Conservation (phyloP, 2,113 vertebrate genomes). For the Lethenteron reissneri region DNA sequence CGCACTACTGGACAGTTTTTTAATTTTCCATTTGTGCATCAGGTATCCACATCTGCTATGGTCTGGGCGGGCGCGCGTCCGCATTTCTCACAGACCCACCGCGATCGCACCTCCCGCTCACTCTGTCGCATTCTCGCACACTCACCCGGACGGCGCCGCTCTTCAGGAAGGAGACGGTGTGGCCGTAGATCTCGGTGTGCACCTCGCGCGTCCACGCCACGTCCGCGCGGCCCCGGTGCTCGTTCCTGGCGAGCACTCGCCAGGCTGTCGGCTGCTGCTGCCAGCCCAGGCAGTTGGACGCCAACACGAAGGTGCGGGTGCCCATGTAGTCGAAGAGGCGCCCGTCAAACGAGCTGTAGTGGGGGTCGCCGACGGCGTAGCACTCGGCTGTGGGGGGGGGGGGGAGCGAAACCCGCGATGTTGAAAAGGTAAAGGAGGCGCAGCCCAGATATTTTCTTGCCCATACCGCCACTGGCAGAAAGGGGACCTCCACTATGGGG, state of each 20-base stretch:
- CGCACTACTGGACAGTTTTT: too few relatives aligned
- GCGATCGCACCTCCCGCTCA: too few relatives aligned
- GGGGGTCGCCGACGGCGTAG: not conserved
- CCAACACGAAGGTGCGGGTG: slow-evolving; percentile 1
- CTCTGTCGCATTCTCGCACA: not conserved
- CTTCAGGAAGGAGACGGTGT: not conserved
- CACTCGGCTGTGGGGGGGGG: not conserved
- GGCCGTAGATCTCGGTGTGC: not conserved
- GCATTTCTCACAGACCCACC: too few relatives aligned
- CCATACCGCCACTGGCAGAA: too few relatives aligned
- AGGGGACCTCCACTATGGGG: too few relatives aligned
- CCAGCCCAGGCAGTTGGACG: slow-evolving; percentile 1
- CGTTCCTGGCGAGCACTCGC: slow-evolving; percentile 2
- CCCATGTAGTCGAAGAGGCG: slow-evolving; percentile 1
- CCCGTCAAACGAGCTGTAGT: slow-evolving; percentile 1
- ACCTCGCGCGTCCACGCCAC: not conserved
- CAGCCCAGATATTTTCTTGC: too few relatives aligned
- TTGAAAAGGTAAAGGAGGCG: too few relatives aligned
- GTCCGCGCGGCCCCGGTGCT: not conserved
- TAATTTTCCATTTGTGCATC: too few relatives aligned
- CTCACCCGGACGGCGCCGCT: not conserved
- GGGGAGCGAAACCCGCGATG: too few relatives aligned
- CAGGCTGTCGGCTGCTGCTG: not conserved
- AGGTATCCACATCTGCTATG: too few relatives aligned
- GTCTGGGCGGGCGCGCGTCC: too few relatives aligned